Conservation (phyloP, 1,140 invertebrate genomes). For the Condylostylus longicornis region DNA sequence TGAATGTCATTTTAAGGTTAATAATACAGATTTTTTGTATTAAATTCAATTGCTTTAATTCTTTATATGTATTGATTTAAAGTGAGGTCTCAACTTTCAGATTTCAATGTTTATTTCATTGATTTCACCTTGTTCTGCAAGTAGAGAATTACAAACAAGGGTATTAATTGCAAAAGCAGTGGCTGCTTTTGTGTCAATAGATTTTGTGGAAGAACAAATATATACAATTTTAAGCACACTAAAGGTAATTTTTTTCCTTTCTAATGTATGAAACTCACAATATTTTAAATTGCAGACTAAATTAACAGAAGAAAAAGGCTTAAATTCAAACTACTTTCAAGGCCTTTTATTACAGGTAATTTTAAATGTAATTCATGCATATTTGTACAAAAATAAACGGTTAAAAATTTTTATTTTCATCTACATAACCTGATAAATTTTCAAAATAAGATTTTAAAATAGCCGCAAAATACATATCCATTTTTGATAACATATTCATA, state of each 20-base stretch:
- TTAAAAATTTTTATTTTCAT: too few relatives aligned
- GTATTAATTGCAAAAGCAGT: slow-evolving; percentile 50
- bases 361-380: too few relatives aligned
- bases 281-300: neutral
- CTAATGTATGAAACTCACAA: neutral
- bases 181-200: slow-evolving; percentile 40
- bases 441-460: too few relatives aligned
- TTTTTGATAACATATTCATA: too few relatives aligned
- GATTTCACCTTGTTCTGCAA: slow-evolving; percentile 36
- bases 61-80: neutral
- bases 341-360: slow-evolving; percentile 4
- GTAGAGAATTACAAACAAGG: slow-evolving; percentile 46
- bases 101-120: slow-evolving; percentile 31
- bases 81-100: slow-evolving; percentile 15
- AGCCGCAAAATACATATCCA: too few relatives aligned
- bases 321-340: neutral
- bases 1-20: slow-evolving; percentile 48
- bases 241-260: neutral
- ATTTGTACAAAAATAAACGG: too few relatives aligned
- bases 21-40: slow-evolving; percentile 1
- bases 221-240: slow-evolving; percentile 7
- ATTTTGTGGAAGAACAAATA: slow-evolving; percentile 9
- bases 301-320: neutral
- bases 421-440: too few relatives aligned
- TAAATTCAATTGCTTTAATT: neutral